Evolutionary conservation across 2,888 invertebrate genomes (phyloP).

Genomic region (Abscondita cerata): DNA sequence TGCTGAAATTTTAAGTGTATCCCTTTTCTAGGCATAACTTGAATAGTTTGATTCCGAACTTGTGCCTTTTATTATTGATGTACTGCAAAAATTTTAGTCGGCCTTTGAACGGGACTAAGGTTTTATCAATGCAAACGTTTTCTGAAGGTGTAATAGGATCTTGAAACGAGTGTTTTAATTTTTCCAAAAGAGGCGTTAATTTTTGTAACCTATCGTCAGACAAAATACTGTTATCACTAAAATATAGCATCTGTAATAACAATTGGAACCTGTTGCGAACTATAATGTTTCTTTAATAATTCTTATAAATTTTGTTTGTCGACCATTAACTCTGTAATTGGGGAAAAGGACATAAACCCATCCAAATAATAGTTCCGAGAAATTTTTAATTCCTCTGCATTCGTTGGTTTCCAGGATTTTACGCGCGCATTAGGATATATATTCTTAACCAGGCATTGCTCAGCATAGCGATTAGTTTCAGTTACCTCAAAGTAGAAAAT

Average conservation of each 20-base stretch:
- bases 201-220: too few relatives aligned
- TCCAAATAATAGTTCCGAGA: not conserved
- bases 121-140: not conserved
- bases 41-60: constrained; percentile 37
- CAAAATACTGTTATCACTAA: too few relatives aligned
- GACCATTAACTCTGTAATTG: not conserved
- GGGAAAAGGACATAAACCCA: not conserved
- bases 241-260: too few relatives aligned
- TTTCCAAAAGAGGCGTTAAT: not conserved
- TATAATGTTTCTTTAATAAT: not conserved
- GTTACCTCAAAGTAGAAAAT: not conserved
- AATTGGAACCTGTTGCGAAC: not conserved
- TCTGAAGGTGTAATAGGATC: not conserved
- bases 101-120: constrained; percentile 33
- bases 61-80: constrained; percentile 37
- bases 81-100: constrained; percentile 36
- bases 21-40: constrained; percentile 36
- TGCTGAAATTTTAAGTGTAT: constrained; percentile 33
- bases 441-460: not conserved
- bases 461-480: not conserved
- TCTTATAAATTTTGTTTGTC: not conserved
- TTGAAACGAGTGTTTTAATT: not conserved
- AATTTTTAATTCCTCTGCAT: not conserved
- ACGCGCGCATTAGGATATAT: not conserved
- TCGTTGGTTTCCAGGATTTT: not conserved